These are phyloP conservation scores for Dynastes hyllus DNA, from an alignment of 2,888 invertebrate species.

Conservation along the genomic window DNA sequence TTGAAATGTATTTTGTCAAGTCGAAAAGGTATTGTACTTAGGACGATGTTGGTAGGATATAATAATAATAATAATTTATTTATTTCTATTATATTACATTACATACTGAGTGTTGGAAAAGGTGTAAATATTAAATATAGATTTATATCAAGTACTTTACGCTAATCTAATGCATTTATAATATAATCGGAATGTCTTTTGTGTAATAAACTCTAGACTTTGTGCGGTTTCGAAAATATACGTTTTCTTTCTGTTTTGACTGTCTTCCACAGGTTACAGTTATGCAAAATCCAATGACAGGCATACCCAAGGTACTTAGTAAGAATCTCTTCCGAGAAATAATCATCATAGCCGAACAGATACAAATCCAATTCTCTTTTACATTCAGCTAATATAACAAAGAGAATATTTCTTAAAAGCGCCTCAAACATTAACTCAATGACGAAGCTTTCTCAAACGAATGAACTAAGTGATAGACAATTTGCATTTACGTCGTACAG, in stretches of 20 bases:
- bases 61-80: slow-evolving; percentile 29
- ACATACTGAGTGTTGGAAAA: slow-evolving; percentile 29
- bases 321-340: slow-evolving; percentile 56
- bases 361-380: slow-evolving; percentile 55
- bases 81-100: background rate
- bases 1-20: background rate
- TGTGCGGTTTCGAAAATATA: slow-evolving; percentile 57
- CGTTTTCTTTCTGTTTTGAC: slow-evolving; percentile 52
- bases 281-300: slow-evolving; percentile 52
- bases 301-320: slow-evolving; percentile 57
- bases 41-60: background rate
- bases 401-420: slow-evolving; percentile 49
- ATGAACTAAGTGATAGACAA: background rate
- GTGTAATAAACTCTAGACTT: slow-evolving; percentile 47
- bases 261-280: slow-evolving; percentile 35
- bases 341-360: slow-evolving; percentile 67
- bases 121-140: slow-evolving; percentile 26
- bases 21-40: background rate
- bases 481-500: no score
- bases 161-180: slow-evolving; percentile 55
- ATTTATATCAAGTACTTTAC: slow-evolving; percentile 49
- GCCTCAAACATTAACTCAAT: slow-evolving; percentile 6
- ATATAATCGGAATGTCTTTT: slow-evolving; percentile 56
- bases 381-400: background rate
- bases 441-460: background rate